phyloP scores from a whole-genome alignment of 2,797 vertebrate genomes.

The Otolemur crassicaudatus region DNA sequence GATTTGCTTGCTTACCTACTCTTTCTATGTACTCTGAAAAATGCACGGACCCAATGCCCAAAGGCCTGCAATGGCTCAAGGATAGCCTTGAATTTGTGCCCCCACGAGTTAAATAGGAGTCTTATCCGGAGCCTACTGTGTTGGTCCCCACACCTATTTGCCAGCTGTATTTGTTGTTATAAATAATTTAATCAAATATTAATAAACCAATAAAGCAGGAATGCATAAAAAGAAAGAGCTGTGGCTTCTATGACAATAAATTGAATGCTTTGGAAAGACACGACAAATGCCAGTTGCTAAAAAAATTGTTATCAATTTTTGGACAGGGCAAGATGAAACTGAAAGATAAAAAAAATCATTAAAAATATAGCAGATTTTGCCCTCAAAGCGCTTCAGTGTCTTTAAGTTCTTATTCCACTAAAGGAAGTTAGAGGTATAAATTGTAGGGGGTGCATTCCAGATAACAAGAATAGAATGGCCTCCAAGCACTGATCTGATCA shows the following conservation, averaged over 20 bases:
- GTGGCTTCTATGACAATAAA: not conserved
- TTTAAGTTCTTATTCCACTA: not conserved
- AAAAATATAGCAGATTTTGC: constrained; percentile 9
- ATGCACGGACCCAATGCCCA: not conserved
- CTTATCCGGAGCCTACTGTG: not conserved
- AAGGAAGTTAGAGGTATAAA: not conserved
- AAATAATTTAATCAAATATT: constrained; percentile 66
- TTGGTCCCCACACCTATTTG: constrained; percentile 1
- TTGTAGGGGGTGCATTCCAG: not conserved
- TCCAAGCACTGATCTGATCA: not conserved
- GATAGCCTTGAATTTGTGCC: not conserved
- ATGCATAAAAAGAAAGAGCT: constrained; percentile 36
- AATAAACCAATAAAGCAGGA: constrained; percentile 31
- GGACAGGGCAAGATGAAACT: not conserved
- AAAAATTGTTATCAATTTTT: not conserved
- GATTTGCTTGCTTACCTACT: not conserved
- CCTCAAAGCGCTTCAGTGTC: not conserved
- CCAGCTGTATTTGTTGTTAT: constrained; percentile 21
- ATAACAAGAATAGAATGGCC: not conserved
- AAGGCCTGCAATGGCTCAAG: not conserved
- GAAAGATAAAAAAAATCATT: constrained; percentile 31
- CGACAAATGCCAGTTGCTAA: not conserved
- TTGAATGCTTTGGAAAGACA: constrained; percentile 14
- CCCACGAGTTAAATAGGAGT: not conserved
- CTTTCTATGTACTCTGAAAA: not conserved